Percentiles rank a stretch among this genome's conserved stretches.
Evolutionary conservation across 2,113 vertebrate species (phyloP).

Genomic region (Anas platyrhynchos): DNA sequence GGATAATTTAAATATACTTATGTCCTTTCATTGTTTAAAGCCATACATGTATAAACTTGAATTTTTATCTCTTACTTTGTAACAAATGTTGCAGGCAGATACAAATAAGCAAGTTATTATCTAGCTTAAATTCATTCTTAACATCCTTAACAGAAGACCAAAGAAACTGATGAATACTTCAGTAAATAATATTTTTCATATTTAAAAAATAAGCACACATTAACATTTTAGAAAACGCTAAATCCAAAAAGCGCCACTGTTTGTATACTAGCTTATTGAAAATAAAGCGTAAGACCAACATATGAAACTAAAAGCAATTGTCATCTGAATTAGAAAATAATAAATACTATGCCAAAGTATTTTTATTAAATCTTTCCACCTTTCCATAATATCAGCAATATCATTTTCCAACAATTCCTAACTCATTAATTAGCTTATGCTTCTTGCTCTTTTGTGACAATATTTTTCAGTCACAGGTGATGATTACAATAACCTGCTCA

Average conservation of each 20-base stretch:
- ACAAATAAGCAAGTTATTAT: not conserved
- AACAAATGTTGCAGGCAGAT: not conserved
- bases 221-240: not conserved
- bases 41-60: not conserved
- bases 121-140: not conserved
- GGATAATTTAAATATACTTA: not conserved
- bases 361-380: not conserved
- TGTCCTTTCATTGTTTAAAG: not conserved
- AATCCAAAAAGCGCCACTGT: not conserved
- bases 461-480: not conserved
- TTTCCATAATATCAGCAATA: not conserved
- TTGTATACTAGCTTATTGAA: not conserved
- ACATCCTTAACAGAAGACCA: not conserved
- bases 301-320: not conserved
- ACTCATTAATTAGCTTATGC: not conserved
- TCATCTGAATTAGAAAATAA: not conserved
- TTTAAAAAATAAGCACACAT: not conserved
- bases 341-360: not conserved
- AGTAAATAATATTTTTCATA: not conserved
- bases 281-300: not conserved
- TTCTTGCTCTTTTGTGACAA: not conserved
- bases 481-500: not conserved
- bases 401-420: not conserved
- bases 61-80: not conserved
- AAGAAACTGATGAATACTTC: not conserved